Evolutionary conservation across 2,113 vertebrate species (phyloP), one percentile per base, ranked within the genome.

Genomic region (Pelecanus crispus): DNA sequence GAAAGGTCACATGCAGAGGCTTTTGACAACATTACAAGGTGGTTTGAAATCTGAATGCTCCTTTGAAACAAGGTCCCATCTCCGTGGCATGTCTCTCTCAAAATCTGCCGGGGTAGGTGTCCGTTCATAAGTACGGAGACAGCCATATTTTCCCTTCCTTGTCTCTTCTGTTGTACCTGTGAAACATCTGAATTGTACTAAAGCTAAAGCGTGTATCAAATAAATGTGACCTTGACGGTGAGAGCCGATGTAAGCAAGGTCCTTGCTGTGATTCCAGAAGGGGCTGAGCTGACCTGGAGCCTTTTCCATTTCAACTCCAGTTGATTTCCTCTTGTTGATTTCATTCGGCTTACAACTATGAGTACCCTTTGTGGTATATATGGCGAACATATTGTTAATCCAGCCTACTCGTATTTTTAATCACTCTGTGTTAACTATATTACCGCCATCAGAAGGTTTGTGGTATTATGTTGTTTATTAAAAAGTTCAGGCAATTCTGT

Each of bases 231-330:
- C 34, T 77, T 65, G 36, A 40, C 34, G 44, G 75, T 18, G 14
- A 32, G 29, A 68, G 7, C 59, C 58, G 80, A 4, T 0, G 0
- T 44, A 44, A 66, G 36, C 36, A 73, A 36, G 53, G 67, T 38
- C 44, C 34, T 80, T 88, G 52, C 38, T 24, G 3, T 49, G 58
- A 24, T 79, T 68, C 45, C 32, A 58, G 61, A 49, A 61, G 44
- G 45, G 11, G 36, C 34, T 62, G 73, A 66, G 44, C 40, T 79
- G 65, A 66, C 34, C 32, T 50, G 63, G 32, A 59, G 32, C 55
- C 24, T 61, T 56, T 77, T 68, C 3, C 16, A 34, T 73, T 81
- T 55, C 32, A 65, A 2, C 47, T 38, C 17, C 19, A 26, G 10
- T n/a, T 50, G 15, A 20, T 82, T 67, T 93, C 47, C 10, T 78